Base-by-base conservation (phyloP, 2,888 invertebrate species). In the Tanytarsus gracilentus region DNA sequence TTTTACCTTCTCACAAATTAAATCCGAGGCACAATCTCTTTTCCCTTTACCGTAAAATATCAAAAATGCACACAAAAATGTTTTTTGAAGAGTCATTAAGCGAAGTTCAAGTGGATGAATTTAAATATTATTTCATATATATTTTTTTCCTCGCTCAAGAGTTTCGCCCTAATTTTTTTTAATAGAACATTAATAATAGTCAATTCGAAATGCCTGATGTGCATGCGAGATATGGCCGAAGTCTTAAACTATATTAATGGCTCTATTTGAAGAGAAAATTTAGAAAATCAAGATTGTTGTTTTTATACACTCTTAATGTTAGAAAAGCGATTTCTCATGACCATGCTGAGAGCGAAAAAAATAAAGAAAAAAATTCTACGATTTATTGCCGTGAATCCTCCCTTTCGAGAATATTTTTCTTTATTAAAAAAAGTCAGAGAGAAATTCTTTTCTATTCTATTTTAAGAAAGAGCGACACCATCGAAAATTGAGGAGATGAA, bases 261-360 rank as follows among this genome's bases (percentile, higher is more conserved):
- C 53, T 53, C 29, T 25, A 51, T 51, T 51, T 11, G 44, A 44
- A 21, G n/a, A n/a, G 16, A 36, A 36, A 16, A 36, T 16, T 14
- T 36, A 16, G 7, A 51, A 51, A n/a, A 51, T 51, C 29, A 18
- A 29, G 51, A 51, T 30, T 51, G 29, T 51, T 51, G 23, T 29
- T 27, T 51, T 51, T 51, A 51, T 29, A 27, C 51, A 29, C 9
- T 51, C 18, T 51, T 51, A 51, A 51, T 51, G 30, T 51, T 49
- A 9, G 27, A 51, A 23, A n/a, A n/a, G n/a, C n/a, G n/a, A n/a
- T n/a, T n/a, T 33, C 9, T 33, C 33, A 33, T 11, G 33, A 33
- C 33, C 33, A 33, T 33, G 33, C 33, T n/a, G 6, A 33, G 33
- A 33, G 33, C 33, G 9, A 33, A 11, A 11, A 33, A 7, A 29